Evolutionary conservation across 2,113 vertebrate genomes (phyloP).

Genomic region (Odocoileus virginianus): DNA sequence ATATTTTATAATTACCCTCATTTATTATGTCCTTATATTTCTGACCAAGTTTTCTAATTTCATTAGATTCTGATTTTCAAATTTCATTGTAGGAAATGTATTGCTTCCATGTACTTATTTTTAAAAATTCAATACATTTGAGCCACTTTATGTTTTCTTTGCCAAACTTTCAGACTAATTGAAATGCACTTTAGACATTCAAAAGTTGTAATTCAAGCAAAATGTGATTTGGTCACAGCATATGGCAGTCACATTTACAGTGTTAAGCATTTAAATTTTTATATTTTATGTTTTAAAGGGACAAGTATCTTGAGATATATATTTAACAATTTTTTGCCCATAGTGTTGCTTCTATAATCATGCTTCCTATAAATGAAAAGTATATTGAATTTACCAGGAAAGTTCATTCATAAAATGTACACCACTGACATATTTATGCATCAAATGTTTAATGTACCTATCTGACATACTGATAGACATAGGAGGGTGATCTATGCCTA

Average conservation of each 20-base stretch:
- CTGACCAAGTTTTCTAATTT: slow-evolving; percentile 23
- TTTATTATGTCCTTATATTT: slow-evolving; percentile 18
- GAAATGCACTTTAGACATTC: background rate
- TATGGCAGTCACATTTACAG: background rate
- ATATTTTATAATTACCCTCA: slow-evolving; percentile 43
- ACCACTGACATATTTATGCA: background rate
- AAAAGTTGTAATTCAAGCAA: background rate
- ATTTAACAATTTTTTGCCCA: background rate
- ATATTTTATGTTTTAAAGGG: background rate
- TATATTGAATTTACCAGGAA: background rate
- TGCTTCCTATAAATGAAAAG: slow-evolving; percentile 23
- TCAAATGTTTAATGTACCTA: background rate
- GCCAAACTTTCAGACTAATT: background rate
- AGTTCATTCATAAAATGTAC: background rate
- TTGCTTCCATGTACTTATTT: background rate
- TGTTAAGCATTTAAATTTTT: background rate
- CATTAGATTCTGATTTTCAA: slow-evolving; percentile 46
- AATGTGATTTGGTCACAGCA: background rate
- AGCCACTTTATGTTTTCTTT: background rate
- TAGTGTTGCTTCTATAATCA: background rate
- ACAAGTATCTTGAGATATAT: background rate
- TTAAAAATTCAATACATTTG: background rate
- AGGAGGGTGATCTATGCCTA: background rate
- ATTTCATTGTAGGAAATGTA: slow-evolving; percentile 28
- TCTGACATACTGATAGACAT: background rate